A percentile compares a stretch with the other conserved stretches of the same genome.
phyloP scores from a whole-genome alignment of 2,888 invertebrate genomes.

The Stictocephala bisonia region DNA sequence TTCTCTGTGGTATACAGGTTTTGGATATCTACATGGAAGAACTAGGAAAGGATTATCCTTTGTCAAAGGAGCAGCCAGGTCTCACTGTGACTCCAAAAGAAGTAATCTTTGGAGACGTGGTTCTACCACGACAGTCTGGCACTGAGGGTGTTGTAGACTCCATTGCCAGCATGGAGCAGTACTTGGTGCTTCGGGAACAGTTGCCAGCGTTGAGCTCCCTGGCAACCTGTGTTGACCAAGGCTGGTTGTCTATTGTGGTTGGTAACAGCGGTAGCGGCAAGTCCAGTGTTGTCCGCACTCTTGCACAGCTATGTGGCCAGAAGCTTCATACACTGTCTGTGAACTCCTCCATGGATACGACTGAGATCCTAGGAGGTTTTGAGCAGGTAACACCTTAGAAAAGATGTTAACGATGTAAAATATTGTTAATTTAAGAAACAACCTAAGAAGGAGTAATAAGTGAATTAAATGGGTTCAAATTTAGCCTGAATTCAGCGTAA shows the following conservation, averaged over 20 bases:
- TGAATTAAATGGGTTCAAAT: no score
- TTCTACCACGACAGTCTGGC: neutral
- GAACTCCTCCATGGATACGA: constrained; percentile 94
- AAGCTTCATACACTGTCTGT: constrained; percentile 81
- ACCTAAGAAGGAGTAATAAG: no score
- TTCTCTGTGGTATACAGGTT: constrained; percentile 59
- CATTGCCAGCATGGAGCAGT: constrained; percentile 61
- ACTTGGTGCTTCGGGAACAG: constrained; percentile 70
- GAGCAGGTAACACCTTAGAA: constrained; percentile 97
- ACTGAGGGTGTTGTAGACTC: constrained; percentile 43
- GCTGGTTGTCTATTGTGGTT: constrained; percentile 86
- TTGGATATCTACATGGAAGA: constrained; percentile 65
- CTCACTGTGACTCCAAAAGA: constrained; percentile 70
- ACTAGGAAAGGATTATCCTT: constrained; percentile 66
- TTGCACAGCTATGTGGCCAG: constrained; percentile 81
- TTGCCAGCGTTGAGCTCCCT: constrained; percentile 79
- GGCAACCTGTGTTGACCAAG: constrained; percentile 87
- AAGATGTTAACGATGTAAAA: no score
- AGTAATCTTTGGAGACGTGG: constrained; percentile 76
- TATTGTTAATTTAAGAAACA: no score
- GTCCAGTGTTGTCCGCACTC: constrained; percentile 78
- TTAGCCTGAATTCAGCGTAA: no score
- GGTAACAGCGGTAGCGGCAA: constrained; percentile 85
- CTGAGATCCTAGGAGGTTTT: constrained; percentile 95
- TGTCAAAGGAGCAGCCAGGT: constrained; percentile 69